phyloP scores from a whole-genome alignment of 2,797 vertebrate genomes.

The Chloroceryle amazona region DNA sequence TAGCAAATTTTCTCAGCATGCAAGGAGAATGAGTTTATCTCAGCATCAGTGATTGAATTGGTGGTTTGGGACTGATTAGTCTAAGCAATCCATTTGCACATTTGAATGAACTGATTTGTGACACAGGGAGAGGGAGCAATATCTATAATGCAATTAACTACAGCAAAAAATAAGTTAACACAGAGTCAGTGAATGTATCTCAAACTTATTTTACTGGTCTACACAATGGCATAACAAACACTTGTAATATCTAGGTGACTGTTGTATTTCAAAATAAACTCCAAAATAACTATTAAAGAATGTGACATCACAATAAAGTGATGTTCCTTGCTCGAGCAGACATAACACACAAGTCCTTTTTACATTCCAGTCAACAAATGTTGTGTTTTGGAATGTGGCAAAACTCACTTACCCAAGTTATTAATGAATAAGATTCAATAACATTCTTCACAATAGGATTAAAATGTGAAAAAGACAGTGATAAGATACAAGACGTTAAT shows the following conservation, averaged over 20 bases:
- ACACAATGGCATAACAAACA: background rate
- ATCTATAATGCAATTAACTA: slow-evolving; percentile 31
- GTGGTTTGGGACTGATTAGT: slow-evolving; percentile 37
- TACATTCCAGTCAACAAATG: background rate
- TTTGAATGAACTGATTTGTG: slow-evolving; percentile 55
- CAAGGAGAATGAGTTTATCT: background rate
- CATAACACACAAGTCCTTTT: background rate
- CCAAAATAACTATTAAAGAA: background rate
- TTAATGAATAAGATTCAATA: slow-evolving; percentile 44
- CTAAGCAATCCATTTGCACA: background rate
- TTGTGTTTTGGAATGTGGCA: background rate
- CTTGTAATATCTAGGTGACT: background rate
- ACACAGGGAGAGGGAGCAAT: background rate
- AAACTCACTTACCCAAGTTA: slow-evolving; percentile 22
- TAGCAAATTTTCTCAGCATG: background rate
- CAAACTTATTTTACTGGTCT: background rate
- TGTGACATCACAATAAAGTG: background rate
- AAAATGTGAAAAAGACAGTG: slow-evolving; percentile 37
- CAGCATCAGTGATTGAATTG: slow-evolving; percentile 7
- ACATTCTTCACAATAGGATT: slow-evolving; percentile 22
- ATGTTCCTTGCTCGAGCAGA: background rate
- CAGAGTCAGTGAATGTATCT: background rate
- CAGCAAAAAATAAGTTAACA: slow-evolving; percentile 1
- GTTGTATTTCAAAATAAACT: background rate
- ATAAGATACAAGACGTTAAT: slow-evolving; percentile 69